Percentiles rank a stretch among this genome's conserved stretches.
Evolutionary conservation across 2,888 invertebrate species (phyloP).

Genomic region (Nycteola revayana): DNA sequence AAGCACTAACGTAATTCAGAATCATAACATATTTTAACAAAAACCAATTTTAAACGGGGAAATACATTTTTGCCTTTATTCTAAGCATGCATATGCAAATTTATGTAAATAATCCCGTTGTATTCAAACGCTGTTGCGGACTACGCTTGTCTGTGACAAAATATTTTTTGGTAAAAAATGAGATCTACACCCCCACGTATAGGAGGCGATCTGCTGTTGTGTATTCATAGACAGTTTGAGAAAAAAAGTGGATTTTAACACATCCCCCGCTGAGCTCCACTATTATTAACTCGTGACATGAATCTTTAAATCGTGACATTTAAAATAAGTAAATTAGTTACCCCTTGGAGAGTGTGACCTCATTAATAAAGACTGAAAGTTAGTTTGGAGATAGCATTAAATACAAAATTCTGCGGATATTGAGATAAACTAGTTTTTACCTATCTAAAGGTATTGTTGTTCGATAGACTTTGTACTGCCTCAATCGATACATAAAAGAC

Average conservation of each 20-base stretch:
- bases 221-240: conserved; percentile 34
- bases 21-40: too few species aligned
- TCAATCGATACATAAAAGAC: too few species aligned
- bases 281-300: conserved; percentile 24
- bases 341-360: not conserved
- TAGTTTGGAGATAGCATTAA: too few species aligned
- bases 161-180: conserved; percentile 13
- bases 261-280: conserved; percentile 29
- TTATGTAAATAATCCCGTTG: conserved; percentile 27
- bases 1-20: too few species aligned
- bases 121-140: conserved; percentile 25
- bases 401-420: too few species aligned
- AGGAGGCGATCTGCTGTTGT: conserved; percentile 29
- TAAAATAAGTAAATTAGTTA: conserved; percentile 7
- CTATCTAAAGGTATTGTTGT: too few species aligned
- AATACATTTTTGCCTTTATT: conserved; percentile 19
- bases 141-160: conserved; percentile 20
- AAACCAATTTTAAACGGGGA: conserved; percentile 1
- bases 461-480: too few species aligned
- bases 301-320: conserved; percentile 10
- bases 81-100: conserved; percentile 26
- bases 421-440: too few species aligned
- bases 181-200: conserved; percentile 36
- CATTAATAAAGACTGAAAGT: conserved; percentile 2
- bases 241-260: conserved; percentile 25